Evolutionary conservation across 2,797 vertebrate genomes (phyloP).

Genomic region (Rachycentron canadum): DNA sequence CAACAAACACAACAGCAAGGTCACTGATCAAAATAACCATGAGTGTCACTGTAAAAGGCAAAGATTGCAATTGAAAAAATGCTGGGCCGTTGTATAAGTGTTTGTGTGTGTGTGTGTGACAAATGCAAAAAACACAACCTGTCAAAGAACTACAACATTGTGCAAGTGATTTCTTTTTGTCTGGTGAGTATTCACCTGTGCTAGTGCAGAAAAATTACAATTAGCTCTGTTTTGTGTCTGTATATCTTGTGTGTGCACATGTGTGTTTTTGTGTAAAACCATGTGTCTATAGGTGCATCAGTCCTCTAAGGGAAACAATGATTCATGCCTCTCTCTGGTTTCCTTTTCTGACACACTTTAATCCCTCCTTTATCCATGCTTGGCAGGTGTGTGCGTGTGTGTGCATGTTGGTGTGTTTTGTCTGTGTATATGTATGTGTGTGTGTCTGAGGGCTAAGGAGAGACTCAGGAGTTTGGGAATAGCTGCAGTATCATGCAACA

Average conservation of each 20-base stretch:
- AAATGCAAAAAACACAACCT: constrained; percentile 6
- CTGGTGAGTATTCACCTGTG: constrained; percentile 44
- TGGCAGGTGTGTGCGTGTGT: constrained; percentile 77
- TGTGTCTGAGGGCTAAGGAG: constrained; percentile 54
- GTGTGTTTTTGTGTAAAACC: constrained; percentile 48
- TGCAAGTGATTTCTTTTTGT: constrained; percentile 30
- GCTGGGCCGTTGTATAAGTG: not conserved
- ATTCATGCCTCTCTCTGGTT: constrained; percentile 77
- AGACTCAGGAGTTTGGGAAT: constrained; percentile 63
- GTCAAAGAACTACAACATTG: not conserved
- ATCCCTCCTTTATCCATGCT: constrained; percentile 81
- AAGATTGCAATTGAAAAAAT: constrained; percentile 4
- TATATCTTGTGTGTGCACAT: constrained; percentile 8
- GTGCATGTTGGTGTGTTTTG: constrained; percentile 37
- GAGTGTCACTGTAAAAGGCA: not conserved
- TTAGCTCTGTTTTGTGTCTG: constrained; percentile 31
- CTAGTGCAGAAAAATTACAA: constrained; percentile 33
- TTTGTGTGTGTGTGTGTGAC: not conserved
- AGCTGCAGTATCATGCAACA: constrained; percentile 53
- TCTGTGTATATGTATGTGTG: constrained; percentile 34
- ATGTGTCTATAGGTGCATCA: constrained; percentile 71
- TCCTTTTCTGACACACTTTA: constrained; percentile 81
- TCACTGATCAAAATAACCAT: constrained; percentile 20
- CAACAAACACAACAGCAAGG: constrained; percentile 21
- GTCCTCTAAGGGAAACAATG: constrained; percentile 80